Percentiles rank a stretch among this genome's conserved stretches.
phyloP scores from a whole-genome alignment of 2,113 vertebrate species.

The Catharus bicknelli region DNA sequence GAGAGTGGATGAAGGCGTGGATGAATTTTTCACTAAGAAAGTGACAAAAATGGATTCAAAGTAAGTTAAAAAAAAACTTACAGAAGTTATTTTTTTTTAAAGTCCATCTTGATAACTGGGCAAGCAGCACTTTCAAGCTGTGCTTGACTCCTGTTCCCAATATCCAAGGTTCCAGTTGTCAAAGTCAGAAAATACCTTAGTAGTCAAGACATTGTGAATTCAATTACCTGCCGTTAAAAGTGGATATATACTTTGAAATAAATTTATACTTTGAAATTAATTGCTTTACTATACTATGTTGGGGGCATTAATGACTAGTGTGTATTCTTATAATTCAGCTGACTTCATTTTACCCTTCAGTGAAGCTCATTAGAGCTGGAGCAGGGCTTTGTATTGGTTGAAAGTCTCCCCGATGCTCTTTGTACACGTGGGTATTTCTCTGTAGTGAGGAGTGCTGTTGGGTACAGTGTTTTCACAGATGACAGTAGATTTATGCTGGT shows the following conservation, averaged over 20 bases:
- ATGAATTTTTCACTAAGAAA: conserved; percentile 97
- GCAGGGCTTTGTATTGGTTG: neutral
- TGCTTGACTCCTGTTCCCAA: neutral
- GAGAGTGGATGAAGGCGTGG: conserved; percentile 95
- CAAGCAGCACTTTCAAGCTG: neutral
- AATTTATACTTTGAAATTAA: neutral
- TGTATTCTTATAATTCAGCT: neutral
- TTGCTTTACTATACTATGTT: neutral
- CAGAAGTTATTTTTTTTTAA: neutral
- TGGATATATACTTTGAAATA: neutral
- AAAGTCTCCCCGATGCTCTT: neutral
- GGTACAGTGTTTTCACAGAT: neutral
- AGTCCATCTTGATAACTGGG: neutral
- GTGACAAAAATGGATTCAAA: conserved; percentile 91
- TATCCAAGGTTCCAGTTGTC: neutral
- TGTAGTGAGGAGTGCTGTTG: neutral
- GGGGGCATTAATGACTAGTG: neutral
- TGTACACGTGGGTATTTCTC: neutral
- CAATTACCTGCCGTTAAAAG: neutral
- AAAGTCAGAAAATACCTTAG: neutral
- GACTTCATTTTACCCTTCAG: neutral
- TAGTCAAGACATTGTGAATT: neutral
- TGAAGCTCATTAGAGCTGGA: neutral
- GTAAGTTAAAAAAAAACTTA: conserved; percentile 63
- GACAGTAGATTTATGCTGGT: neutral